Evolutionary conservation across 2,113 vertebrate genomes (phyloP), one percentile per base, ranked within the genome.

Genomic region (Polypterus senegalus): DNA sequence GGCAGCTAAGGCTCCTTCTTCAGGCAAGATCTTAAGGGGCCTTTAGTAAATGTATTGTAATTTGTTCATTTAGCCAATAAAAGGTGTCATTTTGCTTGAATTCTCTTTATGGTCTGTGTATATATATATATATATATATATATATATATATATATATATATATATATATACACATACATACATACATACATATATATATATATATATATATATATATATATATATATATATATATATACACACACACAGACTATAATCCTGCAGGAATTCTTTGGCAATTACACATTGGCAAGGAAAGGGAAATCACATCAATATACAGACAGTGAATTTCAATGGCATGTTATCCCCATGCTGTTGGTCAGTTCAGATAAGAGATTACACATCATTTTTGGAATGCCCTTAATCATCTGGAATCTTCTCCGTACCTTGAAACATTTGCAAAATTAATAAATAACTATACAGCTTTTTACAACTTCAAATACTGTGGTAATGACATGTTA

Each of bases 181-280:
- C n/a, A n/a, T n/a, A n/a, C n/a, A n/a, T n/a, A n/a, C n/a, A 61
- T 68, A 65, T 47, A 11, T 57, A 54, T 76, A 76, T 75, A 83
- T 79, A 71, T 84, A 83, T 82, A 27, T 27, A 27, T 27, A 27
- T 27, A 27, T 27, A 27, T 27, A 27, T 27, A 27, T 27, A 27
- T 27, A 27, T 2, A 27, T 27, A 27, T 27, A 27, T 27, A 27
- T 27, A 27, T 27, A 27, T 81, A 27, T 27, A 1, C n/a, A n/a
- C n/a, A n/a, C n/a, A n/a, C n/a, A n/a, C 27, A 27, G 84, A 81
- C 83, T 77, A 82, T 81, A 81, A 86, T 66, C 77, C 85, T 69
- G 74, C 72, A 68, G 74, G 75, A 87, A 85, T 93, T 97, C 92
- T 97, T 97, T 97, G 93, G 92, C 90, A 92, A 91, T 88, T 84